Evolutionary conservation across 2,113 vertebrate species (phyloP).

Genomic region (Dendrocopos noguchii): DNA sequence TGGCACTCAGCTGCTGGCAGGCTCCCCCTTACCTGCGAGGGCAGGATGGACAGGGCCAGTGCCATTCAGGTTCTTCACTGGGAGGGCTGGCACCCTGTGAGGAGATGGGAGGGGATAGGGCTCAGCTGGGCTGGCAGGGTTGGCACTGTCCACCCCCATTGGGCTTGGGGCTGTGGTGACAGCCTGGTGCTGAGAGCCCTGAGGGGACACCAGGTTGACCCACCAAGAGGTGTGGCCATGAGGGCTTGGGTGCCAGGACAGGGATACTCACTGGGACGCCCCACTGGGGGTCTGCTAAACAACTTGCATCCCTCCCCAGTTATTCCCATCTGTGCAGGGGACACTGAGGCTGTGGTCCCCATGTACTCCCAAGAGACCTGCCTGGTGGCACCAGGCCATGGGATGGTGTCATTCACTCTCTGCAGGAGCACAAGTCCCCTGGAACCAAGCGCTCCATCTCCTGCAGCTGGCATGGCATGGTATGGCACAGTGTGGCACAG

Average conservation of each 20-base stretch:
- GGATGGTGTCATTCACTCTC: not conserved
- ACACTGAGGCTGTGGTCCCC: rapidly evolving
- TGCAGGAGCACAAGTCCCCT: not conserved
- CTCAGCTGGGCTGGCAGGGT: not conserved
- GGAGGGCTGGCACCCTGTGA: slow-evolving; percentile 91
- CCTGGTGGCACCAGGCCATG: not conserved
- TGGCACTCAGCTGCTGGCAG: rapidly evolving
- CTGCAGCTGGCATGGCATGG: not conserved
- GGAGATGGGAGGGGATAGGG: not conserved
- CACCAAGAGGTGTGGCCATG: rapidly evolving
- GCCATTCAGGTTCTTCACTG: slow-evolving; percentile 95
- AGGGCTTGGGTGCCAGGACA: not conserved
- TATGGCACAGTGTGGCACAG: not conserved
- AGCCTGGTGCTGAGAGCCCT: rapidly evolving
- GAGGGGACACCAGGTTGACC: not conserved
- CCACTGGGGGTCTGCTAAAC: not conserved
- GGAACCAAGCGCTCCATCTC: not conserved
- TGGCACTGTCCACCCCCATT: not conserved
- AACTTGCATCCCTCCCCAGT: rapidly evolving
- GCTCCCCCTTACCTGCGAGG: slow-evolving; percentile 83
- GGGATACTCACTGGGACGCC: not conserved
- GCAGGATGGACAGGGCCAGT: slow-evolving; percentile 93
- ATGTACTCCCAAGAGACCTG: not conserved
- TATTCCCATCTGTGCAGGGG: rapidly evolving
- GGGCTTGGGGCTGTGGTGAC: not conserved